phyloP scores from a whole-genome alignment of 2,888 invertebrate species.

The Malthinus seriepunctatus region DNA sequence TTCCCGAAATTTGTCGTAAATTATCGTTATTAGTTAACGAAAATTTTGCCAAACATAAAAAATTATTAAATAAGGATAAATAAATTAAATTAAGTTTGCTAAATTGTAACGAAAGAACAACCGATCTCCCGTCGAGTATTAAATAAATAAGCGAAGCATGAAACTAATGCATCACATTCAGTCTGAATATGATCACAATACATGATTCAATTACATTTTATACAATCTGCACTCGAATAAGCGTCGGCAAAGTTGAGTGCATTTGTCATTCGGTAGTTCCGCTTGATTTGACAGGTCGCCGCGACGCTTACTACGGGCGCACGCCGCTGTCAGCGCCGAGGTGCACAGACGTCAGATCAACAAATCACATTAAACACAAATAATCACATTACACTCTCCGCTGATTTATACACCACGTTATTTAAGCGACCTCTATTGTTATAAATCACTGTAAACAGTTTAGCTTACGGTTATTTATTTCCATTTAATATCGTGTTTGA shows the following conservation, averaged over 20 bases:
- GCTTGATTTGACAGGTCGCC: conserved; percentile 56
- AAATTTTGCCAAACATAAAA: background rate
- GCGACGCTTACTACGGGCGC: conserved; percentile 58
- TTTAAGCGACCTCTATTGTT: conserved; percentile 50
- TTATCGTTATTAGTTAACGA: conserved; percentile 1
- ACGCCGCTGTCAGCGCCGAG: conserved; percentile 52
- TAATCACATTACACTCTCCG: conserved; percentile 56
- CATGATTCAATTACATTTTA: conserved; percentile 55
- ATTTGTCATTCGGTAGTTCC: conserved; percentile 56
- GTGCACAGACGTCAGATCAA: conserved; percentile 53
- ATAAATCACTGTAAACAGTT: conserved; percentile 43
- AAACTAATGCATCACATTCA: conserved; percentile 50
- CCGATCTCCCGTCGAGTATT: conserved; percentile 5
- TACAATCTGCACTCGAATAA: conserved; percentile 55
- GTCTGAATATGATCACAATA: conserved; percentile 51
- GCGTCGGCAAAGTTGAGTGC: conserved; percentile 48
- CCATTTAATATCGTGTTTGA: conserved; percentile 30
- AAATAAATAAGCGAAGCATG: conserved; percentile 23
- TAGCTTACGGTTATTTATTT: conserved; percentile 38
- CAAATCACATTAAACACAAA: conserved; percentile 57
- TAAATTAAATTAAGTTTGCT: conserved; percentile 6
- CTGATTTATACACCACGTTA: conserved; percentile 54
- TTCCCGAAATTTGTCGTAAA: too few species aligned
- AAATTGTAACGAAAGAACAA: conserved; percentile 4
- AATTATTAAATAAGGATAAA: background rate